A percentile compares a stretch with the other conserved stretches of the same genome.
phyloP scores from a whole-genome alignment of 1,140 invertebrate genomes.

The Nebria ingens region DNA sequence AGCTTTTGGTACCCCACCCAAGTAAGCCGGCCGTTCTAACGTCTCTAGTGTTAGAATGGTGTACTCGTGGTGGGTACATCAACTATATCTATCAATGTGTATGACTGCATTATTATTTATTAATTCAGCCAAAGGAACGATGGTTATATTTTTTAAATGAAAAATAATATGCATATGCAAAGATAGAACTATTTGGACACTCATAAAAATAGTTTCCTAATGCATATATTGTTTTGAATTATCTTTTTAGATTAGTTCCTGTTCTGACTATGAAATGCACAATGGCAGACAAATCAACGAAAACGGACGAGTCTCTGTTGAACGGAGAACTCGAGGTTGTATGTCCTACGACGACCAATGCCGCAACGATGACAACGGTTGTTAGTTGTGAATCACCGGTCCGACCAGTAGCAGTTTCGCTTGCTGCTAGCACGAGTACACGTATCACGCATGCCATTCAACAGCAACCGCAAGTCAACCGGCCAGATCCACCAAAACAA shows the following conservation, averaged over 20 bases:
- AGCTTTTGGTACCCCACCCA: too few relatives aligned
- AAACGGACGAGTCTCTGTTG: conserved; percentile 37
- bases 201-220: conserved; percentile 10
- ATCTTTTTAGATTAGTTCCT: conserved; percentile 29
- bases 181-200: conserved; percentile 23
- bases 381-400: conserved; percentile 18
- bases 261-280: conserved; percentile 32
- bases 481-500: conserved; percentile 13
- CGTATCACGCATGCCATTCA: conserved; percentile 13
- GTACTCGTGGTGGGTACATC: too few relatives aligned
- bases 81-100: too few relatives aligned
- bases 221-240: conserved; percentile 16
- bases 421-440: conserved; percentile 14
- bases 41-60: too few relatives aligned
- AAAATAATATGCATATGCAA: too few relatives aligned
- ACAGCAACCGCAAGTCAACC: conserved; percentile 15
- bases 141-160: too few relatives aligned
- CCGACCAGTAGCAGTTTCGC: conserved; percentile 7
- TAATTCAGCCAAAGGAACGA: too few relatives aligned
- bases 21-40: too few relatives aligned
- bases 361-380: conserved; percentile 36
- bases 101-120: too few relatives aligned
- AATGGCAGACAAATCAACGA: conserved; percentile 42
- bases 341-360: conserved; percentile 35
- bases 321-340: conserved; percentile 22